Evolutionary conservation across 1,140 invertebrate species (phyloP).

Genomic region (Daktulosphaira vitifoliae): DNA sequence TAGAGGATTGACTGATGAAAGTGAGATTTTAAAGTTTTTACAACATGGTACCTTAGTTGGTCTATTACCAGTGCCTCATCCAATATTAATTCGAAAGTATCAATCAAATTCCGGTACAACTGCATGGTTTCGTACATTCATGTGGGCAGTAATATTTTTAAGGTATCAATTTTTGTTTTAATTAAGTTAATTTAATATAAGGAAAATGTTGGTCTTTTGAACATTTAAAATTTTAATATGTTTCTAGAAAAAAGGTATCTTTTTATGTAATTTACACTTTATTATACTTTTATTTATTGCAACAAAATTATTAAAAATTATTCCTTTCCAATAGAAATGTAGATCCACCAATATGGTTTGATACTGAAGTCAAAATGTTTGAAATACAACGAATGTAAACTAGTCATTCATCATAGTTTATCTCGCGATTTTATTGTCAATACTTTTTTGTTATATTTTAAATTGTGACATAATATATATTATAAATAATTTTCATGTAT

Average conservation of each 20-base stretch:
- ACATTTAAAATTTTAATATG: slow-evolving; percentile 16
- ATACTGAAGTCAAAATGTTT: slow-evolving; percentile 97
- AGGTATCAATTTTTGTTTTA: too few relatives aligned
- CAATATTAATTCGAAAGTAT: slow-evolving; percentile 97
- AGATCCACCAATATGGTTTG: slow-evolving; percentile 98
- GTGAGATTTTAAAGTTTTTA: slow-evolving; percentile 96
- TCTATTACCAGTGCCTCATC: slow-evolving; percentile 94
- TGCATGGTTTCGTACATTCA: slow-evolving; percentile 98
- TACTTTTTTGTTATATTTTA: too few relatives aligned
- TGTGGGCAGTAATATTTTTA: slow-evolving; percentile 99
- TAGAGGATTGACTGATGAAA: slow-evolving; percentile 97
- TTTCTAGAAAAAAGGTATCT: too few relatives aligned
- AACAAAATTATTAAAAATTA: too few relatives aligned
- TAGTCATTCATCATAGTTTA: not conserved
- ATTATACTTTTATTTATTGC: slow-evolving; percentile 1
- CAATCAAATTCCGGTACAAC: slow-evolving; percentile 97
- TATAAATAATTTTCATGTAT: too few relatives aligned
- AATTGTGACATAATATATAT: too few relatives aligned
- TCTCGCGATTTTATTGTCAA: too few relatives aligned
- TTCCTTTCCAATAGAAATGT: slow-evolving; percentile 66
- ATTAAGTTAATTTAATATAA: slow-evolving; percentile 11
- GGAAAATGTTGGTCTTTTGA: not conserved
- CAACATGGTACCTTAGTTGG: slow-evolving; percentile 98
- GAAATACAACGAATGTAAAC: slow-evolving; percentile 84
- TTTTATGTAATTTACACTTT: too few relatives aligned